Base-by-base conservation (phyloP, 2,113 vertebrate genomes). In the Oreotragus oreotragus region DNA sequence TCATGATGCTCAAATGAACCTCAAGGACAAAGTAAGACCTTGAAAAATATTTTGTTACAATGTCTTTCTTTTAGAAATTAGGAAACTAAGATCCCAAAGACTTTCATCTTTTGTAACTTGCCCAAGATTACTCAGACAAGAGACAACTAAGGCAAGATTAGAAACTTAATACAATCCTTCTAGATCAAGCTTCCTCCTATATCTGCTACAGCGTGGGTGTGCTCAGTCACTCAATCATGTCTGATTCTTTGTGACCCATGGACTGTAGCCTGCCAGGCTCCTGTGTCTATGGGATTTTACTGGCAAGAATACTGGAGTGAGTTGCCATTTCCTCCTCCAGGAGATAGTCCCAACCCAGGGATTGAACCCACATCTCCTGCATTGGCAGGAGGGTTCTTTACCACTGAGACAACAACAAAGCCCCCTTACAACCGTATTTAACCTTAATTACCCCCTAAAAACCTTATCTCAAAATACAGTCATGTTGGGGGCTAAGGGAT, bases 21-120 rank as follows among this genome's bases (percentile, higher is more conserved):
- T 84, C 39, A 33, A 79, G 91, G 25, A 64, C 12, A 27, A 83
- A 84, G 28, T 53, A 94, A 96, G 60, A 81, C 1, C 2, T 77
- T 92, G 25, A 88, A 76, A 85, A 64, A 6, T 19, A 76, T 28
- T 88, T 92, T 57, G 45, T 73, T 76, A 36, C 89, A 88, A 88
- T 49, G 23, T 53, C 55, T 66, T 83, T 57, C 36, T 87, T 95
- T 96, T 80, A 96, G 28, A 94, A 86, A 84, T 80, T 39, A 84
- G 57, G 11, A 92, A 94, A 87, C 57, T 90, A 43, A 84, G 55
- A 25, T 62, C 76, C 36, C 53, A 84, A n/a, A 84, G n/a, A 10
- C 27, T 57, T 85, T 83, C 13, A 57, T 55, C 39, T 88, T 91
- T 91, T 39, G 36, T 51, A 17, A 57, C 25, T 25, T 87, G 30